Conservation (phyloP, 2,113 vertebrate species). For the Sturnus vulgaris region DNA sequence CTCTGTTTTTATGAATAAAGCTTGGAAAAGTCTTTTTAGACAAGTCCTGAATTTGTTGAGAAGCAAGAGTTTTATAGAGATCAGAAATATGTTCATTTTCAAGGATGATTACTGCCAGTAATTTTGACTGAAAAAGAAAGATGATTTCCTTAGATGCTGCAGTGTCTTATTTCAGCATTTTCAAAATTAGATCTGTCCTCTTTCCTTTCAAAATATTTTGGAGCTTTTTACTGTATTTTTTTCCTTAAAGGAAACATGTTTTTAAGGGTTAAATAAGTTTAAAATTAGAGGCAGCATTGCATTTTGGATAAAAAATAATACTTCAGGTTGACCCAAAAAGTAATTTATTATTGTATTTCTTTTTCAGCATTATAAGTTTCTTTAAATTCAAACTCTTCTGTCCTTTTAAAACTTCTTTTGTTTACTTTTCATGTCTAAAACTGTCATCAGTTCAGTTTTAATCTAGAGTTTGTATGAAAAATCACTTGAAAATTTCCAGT, state of each 20-base stretch:
- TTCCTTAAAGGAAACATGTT: neutral
- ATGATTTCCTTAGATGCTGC: conserved; percentile 47
- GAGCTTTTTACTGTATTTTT: neutral
- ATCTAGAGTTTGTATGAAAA: neutral
- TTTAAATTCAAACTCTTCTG: neutral
- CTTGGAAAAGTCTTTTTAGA: neutral
- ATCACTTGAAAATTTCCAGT: neutral
- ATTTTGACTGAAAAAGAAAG: conserved; percentile 44
- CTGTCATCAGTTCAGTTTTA: neutral
- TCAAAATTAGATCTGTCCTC: conserved; percentile 10
- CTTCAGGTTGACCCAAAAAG: neutral
- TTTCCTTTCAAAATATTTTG: neutral
- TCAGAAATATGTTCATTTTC: conserved; percentile 44
- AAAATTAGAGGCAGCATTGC: neutral
- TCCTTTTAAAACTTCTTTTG: neutral
- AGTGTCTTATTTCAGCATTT: conserved; percentile 37
- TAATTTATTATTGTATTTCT: neutral
- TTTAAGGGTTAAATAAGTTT: neutral
- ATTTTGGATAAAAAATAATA: neutral
- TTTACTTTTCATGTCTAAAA: neutral
- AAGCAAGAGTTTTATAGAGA: neutral
- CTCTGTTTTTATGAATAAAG: neutral
- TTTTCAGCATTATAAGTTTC: neutral
- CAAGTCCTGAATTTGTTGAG: conserved; percentile 39
- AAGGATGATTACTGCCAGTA: conserved; percentile 15